phyloP scores from a whole-genome alignment of 2,113 vertebrate species.

The Odontophorus gujanensis region DNA sequence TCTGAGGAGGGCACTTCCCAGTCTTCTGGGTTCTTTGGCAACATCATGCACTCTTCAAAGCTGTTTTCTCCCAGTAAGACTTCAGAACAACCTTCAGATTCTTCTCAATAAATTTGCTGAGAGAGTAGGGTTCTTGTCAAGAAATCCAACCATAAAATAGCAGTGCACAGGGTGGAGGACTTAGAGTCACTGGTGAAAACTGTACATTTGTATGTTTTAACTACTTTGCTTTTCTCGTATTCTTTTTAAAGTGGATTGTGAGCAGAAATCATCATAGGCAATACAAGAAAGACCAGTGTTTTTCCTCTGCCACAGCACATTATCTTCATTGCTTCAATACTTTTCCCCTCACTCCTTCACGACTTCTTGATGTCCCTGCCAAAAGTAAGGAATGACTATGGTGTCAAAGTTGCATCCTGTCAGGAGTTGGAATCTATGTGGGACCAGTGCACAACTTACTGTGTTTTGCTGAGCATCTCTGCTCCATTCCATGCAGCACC shows the following conservation, averaged over 20 bases:
- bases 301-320: not conserved
- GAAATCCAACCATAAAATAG: not conserved
- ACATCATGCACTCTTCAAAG: not conserved
- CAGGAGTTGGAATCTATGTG: too few relatives aligned
- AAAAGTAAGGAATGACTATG: not conserved
- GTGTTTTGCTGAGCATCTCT: not conserved
- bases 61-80: too few relatives aligned
- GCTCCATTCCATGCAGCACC: not conserved
- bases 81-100: not conserved
- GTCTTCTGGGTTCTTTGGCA: not conserved
- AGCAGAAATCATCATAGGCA: not conserved
- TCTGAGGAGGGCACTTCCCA: not conserved
- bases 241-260: not conserved
- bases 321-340: not conserved
- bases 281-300: not conserved
- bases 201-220: not conserved
- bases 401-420: not conserved
- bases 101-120: rapidly evolving
- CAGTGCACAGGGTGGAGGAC: too few relatives aligned
- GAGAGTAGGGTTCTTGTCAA: not conserved
- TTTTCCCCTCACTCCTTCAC: not conserved
- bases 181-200: not conserved
- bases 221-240: not conserved
- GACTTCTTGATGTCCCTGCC: not conserved
- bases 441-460: not conserved